Percentiles rank a stretch among this genome's conserved stretches.
These are phyloP conservation scores for Lerema accius DNA, from an alignment of 1,140 invertebrate species.

Conservation along the genomic window DNA sequence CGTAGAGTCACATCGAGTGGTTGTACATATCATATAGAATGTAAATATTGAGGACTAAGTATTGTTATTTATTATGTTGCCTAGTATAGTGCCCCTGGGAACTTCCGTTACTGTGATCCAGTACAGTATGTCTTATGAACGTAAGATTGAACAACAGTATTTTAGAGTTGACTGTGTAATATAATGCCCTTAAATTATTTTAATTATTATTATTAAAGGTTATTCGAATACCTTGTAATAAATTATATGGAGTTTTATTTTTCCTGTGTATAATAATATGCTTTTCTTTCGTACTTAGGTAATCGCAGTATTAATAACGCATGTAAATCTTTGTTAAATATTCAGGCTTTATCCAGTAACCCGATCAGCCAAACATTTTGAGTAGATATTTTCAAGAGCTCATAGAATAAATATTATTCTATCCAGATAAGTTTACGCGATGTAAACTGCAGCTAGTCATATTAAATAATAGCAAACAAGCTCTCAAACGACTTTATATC, in stretches of 20 bases:
- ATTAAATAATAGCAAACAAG: no score
- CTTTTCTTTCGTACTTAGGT: no score
- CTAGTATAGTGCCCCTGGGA: conserved; percentile 42
- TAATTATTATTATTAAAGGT: conserved; percentile 75
- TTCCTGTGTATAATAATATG: no score
- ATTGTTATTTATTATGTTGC: conserved; percentile 60
- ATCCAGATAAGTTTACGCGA: no score
- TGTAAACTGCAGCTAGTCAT: no score
- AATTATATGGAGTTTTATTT: conserved; percentile 57
- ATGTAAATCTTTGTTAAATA: no score
- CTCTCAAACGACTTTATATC: no score
- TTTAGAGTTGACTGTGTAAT: conserved; percentile 79
- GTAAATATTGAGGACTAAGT: conserved; percentile 77
- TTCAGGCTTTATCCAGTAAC: no score
- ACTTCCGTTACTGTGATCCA: conserved; percentile 60
- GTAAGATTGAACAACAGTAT: conserved; percentile 74
- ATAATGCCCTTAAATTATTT: conserved; percentile 78
- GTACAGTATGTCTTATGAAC: conserved; percentile 58
- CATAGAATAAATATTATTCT: no score
- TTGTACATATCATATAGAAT: conserved; percentile 73
- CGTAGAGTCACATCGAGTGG: conserved; percentile 54
- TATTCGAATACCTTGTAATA: conserved; percentile 56
- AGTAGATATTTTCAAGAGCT: no score
- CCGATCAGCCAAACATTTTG: no score
- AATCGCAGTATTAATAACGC: no score